A percentile compares a stretch with the other conserved stretches of the same genome.
Conservation (phyloP, 2,113 vertebrate species). For the Balaeniceps rex region DNA sequence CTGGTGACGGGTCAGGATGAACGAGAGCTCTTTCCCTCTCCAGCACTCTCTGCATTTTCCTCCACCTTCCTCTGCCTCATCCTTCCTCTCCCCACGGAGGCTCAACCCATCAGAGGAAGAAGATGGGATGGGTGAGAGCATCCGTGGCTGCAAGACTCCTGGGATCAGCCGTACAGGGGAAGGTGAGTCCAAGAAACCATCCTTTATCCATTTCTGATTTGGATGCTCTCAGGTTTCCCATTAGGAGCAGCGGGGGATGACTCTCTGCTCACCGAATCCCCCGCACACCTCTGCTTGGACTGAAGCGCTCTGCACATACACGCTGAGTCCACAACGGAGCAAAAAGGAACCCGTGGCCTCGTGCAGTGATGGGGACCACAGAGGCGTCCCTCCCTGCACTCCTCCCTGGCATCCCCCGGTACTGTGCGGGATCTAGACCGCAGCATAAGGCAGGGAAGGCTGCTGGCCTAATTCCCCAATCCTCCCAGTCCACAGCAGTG, state of each 20-base stretch:
- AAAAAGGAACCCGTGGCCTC: neutral
- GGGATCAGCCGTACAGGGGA: neutral
- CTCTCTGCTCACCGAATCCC: neutral
- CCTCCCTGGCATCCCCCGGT: neutral
- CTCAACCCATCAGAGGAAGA: neutral
- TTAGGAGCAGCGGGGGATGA: neutral
- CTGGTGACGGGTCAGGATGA: neutral
- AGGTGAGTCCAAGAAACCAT: neutral
- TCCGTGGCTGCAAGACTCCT: neutral
- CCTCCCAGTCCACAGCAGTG: neutral
- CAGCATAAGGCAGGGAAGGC: neutral
- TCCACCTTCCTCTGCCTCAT: neutral
- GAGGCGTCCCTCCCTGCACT: neutral
- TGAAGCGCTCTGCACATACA: neutral
- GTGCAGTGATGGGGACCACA: neutral
- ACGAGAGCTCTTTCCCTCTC: neutral
- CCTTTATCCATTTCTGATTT: neutral
- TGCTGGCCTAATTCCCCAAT: neutral
- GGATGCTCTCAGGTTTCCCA: neutral
- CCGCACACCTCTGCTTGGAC: neutral
- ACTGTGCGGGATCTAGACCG: neutral
- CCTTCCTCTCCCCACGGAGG: neutral
- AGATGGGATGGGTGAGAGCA: neutral
- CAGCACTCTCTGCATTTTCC: neutral
- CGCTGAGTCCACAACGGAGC: fast-evolving